These are phyloP conservation scores for Drosophila macrospina DNA, from an alignment of 2,888 invertebrate species.

Conservation along the genomic window DNA sequence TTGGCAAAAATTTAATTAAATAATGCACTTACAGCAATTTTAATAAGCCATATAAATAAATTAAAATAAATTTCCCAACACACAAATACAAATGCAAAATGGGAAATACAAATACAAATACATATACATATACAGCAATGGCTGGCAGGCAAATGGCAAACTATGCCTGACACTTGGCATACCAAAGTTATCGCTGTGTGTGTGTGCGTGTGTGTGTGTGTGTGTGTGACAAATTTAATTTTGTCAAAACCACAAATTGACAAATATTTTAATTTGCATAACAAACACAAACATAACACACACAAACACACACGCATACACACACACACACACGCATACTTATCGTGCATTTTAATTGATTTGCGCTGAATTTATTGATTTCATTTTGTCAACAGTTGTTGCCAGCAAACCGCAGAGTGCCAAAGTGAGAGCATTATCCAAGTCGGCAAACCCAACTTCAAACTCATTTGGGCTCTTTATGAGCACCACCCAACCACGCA, in stretches of 20 bases:
- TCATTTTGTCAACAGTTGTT: slow-evolving; percentile 79
- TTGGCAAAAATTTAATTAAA: slow-evolving; percentile 77
- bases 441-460: slow-evolving; percentile 39
- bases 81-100: slow-evolving; percentile 4
- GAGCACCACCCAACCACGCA: no score
- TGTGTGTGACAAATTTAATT: slow-evolving; percentile 72
- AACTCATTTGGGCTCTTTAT: slow-evolving; percentile 54
- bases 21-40: slow-evolving; percentile 65
- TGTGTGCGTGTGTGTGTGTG: slow-evolving; percentile 10
- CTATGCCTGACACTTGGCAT: slow-evolving; percentile 33
- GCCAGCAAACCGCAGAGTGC: slow-evolving; percentile 55
- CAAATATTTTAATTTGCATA: slow-evolving; percentile 79
- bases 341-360: slow-evolving; percentile 73
- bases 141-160: slow-evolving; percentile 38
- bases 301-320: slow-evolving; percentile 26
- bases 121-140: slow-evolving; percentile 7
- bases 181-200: slow-evolving; percentile 3
- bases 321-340: slow-evolving; percentile 20
- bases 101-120: slow-evolving; percentile 11
- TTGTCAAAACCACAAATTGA: slow-evolving; percentile 76
- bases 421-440: slow-evolving; percentile 45
- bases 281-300: slow-evolving; percentile 43
- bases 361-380: slow-evolving; percentile 81
- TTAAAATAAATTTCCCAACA: slow-evolving; percentile 51
- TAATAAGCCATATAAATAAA: slow-evolving; percentile 79